Base-by-base conservation (phyloP, 2,797 vertebrate genomes). In the Hippopotamyrus pictus region DNA sequence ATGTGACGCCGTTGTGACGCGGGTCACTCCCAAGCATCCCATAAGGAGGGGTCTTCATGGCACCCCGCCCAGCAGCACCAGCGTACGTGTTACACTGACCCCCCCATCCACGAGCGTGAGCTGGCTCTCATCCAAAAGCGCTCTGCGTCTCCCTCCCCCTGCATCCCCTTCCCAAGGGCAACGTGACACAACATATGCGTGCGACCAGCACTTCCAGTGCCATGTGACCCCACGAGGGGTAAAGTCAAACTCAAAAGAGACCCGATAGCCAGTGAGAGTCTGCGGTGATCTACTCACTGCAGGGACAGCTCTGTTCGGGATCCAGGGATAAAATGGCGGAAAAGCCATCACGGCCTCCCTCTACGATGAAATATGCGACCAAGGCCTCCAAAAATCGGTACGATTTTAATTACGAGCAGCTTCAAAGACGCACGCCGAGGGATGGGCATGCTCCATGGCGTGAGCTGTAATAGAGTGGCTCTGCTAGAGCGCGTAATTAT, bases 401-500 rank as follows among this genome's bases (percentile, higher is more conserved):
- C 12, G 5, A 86, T 54, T 86, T 53, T 51, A 86, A 51, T 50
- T 51, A 86, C 4, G 22, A 53, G 25, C 50, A 41, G 37, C 59
- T 86, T 87, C 87, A 76, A 44, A 88, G 37, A 37, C 5, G 25
- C 83, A 59, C 1, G 25, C 17, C 12, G 33, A 41, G 48, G 89
- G 41, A 54, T 22, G 76, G 83, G 29, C 19, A 8, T 46, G 37
- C 82, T 86, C 88, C 88, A 87, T 76, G 33, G 87, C 83, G 50
- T 17, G 59, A 6, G 85, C 33, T 83, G 54, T 73, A 86, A 88
- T 73, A 29, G 84, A 51, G 41, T 22, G 5, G 33, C 59, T 88
- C 51, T n/a, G 65, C 87, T 54, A 79, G 86, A 62, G 88, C 65
- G 46, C 88, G 37, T 82, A 54, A 88, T 88, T 89, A 89, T 53